Conservation (phyloP, 2,888 invertebrate genomes). For the Ectemnius cavifrons region DNA sequence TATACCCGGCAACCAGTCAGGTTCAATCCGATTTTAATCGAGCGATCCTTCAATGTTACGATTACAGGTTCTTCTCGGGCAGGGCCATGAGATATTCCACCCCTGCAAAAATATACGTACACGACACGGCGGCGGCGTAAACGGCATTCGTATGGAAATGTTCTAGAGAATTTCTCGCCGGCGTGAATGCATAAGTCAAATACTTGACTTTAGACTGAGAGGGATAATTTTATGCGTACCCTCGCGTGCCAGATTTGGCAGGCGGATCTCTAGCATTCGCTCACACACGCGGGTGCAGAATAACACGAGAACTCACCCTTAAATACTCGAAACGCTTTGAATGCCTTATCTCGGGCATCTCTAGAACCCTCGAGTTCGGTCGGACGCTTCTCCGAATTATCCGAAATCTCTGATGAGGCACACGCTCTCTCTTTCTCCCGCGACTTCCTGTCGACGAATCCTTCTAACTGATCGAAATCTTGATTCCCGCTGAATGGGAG, state of each 20-base stretch:
- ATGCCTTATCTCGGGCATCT: conserved; percentile 76
- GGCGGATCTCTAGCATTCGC: conserved; percentile 17
- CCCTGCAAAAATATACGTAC: background rate
- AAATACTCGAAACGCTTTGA: conserved; percentile 74
- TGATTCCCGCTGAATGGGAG: conserved; percentile 43
- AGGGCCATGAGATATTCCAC: background rate
- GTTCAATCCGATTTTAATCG: conserved; percentile 63
- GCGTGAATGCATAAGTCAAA: background rate
- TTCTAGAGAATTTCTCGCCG: too few species aligned
- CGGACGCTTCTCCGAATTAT: conserved; percentile 76
- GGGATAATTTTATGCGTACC: conserved; percentile 4
- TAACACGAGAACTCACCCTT: conserved; percentile 65
- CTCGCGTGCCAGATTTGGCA: conserved; percentile 42
- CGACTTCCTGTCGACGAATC: conserved; percentile 61
- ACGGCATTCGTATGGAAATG: too few species aligned
- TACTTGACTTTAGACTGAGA: background rate
- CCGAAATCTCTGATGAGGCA: conserved; percentile 67
- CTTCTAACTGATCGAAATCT: conserved; percentile 75
- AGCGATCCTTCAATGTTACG: conserved; percentile 31
- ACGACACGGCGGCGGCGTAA: too few species aligned
- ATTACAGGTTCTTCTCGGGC: conserved; percentile 42
- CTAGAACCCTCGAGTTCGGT: conserved; percentile 75
- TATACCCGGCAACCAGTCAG: conserved; percentile 20
- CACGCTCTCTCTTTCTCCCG: conserved; percentile 16
- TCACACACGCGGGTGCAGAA: conserved; percentile 38